Evolutionary conservation across 2,113 vertebrate genomes (phyloP).

Genomic region (Cichladusa arquata): DNA sequence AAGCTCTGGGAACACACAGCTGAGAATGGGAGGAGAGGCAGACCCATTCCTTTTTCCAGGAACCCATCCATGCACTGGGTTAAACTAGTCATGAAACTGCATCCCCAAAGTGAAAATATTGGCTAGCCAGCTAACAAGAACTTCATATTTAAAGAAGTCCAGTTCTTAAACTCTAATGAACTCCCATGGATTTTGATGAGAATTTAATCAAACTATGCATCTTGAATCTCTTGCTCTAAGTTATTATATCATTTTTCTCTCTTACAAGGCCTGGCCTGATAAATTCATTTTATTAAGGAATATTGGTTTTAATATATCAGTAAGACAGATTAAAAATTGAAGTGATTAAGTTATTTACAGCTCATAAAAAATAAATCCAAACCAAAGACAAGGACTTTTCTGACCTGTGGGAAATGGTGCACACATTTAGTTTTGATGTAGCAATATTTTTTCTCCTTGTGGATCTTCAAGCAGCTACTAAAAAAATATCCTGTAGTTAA

Average conservation of each 20-base stretch:
- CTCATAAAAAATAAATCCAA: not conserved
- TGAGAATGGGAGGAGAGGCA: not conserved
- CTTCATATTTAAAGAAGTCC: not conserved
- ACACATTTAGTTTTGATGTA: not conserved
- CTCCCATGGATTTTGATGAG: conserved; percentile 12
- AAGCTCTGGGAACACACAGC: not conserved
- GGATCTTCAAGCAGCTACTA: not conserved
- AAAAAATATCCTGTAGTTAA: not conserved
- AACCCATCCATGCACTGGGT: not conserved
- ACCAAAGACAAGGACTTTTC: not conserved
- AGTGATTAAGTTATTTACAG: not conserved
- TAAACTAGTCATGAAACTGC: not conserved
- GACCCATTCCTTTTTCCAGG: not conserved
- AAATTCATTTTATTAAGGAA: not conserved
- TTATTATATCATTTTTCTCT: conserved; percentile 18
- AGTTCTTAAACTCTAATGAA: conserved; percentile 9
- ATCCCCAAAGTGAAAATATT: not conserved
- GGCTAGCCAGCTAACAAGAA: not conserved
- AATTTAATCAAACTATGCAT: conserved; percentile 29
- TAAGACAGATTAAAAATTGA: not conserved
- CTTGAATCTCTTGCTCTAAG: not conserved
- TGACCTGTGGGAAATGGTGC: not conserved
- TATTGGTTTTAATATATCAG: not conserved
- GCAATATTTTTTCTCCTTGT: not conserved
- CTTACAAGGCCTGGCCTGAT: not conserved